Evolutionary conservation across 2,797 vertebrate species (phyloP).

Genomic region (Scolopax bukidnonensis): DNA sequence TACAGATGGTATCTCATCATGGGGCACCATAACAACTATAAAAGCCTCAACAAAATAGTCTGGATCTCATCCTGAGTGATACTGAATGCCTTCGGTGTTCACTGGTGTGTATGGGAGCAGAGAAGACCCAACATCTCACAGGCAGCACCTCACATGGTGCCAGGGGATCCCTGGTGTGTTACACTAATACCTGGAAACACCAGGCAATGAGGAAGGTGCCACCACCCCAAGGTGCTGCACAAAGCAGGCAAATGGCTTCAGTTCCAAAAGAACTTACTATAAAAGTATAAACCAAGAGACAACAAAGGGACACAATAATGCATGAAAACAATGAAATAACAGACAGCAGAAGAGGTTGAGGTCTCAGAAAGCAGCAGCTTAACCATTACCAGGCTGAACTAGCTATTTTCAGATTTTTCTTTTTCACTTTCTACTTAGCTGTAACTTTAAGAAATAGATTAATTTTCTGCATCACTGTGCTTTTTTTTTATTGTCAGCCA

Average conservation of each 20-base stretch:
- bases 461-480: background rate
- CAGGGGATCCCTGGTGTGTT: background rate
- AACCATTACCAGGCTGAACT: background rate
- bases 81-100: background rate
- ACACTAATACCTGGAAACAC: background rate
- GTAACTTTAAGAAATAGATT: background rate
- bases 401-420: background rate
- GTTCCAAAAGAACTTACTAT: background rate
- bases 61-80: background rate
- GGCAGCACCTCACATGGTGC: background rate
- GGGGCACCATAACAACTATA: conserved; percentile 30
- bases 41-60: conserved; percentile 24
- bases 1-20: conserved; percentile 58
- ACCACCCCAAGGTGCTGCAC: background rate
- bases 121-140: background rate
- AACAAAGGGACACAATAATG: background rate
- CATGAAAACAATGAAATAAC: background rate
- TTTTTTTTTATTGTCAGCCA: background rate
- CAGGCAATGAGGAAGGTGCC: background rate
- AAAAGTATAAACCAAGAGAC: background rate
- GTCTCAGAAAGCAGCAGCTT: conserved; percentile 4
- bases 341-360: background rate
- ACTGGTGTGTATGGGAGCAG: background rate
- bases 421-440: background rate
- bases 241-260: background rate